phyloP scores from a whole-genome alignment of 2,888 invertebrate genomes.

The Campoplex capitator region DNA sequence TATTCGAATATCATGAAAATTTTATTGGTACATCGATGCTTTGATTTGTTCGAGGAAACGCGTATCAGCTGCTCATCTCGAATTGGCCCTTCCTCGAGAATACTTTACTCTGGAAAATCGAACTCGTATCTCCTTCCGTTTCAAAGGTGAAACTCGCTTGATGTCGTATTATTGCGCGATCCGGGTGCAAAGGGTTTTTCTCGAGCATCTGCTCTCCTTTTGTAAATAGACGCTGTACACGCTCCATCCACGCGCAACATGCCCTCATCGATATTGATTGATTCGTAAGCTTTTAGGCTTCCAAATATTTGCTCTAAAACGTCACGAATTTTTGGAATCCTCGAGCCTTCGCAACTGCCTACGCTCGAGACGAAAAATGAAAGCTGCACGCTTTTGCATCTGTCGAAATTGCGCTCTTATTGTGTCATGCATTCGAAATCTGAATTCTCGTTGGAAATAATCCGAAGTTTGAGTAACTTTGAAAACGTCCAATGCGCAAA shows the following conservation, averaged over 20 bases:
- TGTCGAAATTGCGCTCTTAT: conserved; percentile 48
- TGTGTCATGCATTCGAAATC: neutral
- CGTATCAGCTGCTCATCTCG: conserved; percentile 16
- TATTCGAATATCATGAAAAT: neutral
- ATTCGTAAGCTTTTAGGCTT: neutral
- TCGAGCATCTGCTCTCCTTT: conserved; percentile 54
- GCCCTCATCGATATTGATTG: neutral
- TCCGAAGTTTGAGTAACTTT: neutral
- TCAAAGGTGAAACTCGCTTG: conserved; percentile 12
- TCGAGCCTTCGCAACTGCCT: neutral
- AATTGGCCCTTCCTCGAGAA: conserved; percentile 7
- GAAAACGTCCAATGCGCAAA: neutral
- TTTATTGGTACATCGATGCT: neutral
- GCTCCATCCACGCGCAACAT: neutral
- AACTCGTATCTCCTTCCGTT: conserved; percentile 7
- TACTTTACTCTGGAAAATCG: conserved; percentile 33
- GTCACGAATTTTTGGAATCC: conserved; percentile 7
- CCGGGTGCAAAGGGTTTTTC: conserved; percentile 49
- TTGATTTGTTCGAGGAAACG: neutral
- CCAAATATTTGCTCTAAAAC: conserved; percentile 33
- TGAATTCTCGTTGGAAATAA: neutral
- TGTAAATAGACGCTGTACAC: conserved; percentile 5
- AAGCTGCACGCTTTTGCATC: conserved; percentile 70
- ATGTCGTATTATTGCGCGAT: conserved; percentile 59
- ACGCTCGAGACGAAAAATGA: conserved; percentile 63